A percentile compares a stretch with the other conserved stretches of the same genome.
Conservation (phyloP, 2,113 vertebrate species). For the Nesoenas mayeri region DNA sequence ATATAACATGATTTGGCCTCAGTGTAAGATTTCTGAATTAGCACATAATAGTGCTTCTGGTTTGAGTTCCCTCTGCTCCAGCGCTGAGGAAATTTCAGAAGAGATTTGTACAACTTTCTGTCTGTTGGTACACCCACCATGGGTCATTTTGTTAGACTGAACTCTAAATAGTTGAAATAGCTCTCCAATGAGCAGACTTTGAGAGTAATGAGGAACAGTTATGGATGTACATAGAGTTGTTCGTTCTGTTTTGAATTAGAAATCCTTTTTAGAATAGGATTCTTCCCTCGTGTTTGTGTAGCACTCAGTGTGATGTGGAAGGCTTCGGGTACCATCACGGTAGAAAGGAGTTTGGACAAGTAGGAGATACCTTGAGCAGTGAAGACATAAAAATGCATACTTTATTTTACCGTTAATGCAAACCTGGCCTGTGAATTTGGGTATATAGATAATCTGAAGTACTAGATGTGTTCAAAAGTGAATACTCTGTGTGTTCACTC, state of each 20-base stretch:
- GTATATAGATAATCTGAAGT: not conserved
- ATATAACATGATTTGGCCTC: not conserved
- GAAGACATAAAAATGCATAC: not conserved
- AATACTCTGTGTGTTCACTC: not conserved
- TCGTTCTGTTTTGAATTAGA: conserved; percentile 17
- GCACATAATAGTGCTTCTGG: not conserved
- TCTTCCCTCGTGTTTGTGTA: not conserved
- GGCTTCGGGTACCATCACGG: not conserved
- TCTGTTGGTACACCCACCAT: not conserved
- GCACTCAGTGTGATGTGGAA: not conserved
- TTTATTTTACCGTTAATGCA: not conserved
- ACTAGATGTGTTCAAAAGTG: not conserved
- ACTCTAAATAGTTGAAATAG: conserved; percentile 41
- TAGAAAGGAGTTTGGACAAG: not conserved
- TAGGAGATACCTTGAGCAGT: accelerated
- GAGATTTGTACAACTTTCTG: not conserved
- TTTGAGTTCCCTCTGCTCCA: not conserved
- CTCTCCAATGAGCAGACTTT: not conserved
- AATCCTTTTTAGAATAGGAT: not conserved
- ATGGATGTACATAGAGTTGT: not conserved
- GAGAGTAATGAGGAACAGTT: not conserved
- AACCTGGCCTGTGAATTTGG: not conserved
- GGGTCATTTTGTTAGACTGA: not conserved
- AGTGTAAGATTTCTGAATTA: not conserved
- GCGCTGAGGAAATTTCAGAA: not conserved